Conservation (phyloP, 2,888 invertebrate genomes). For the Drosophila tripunctata region DNA sequence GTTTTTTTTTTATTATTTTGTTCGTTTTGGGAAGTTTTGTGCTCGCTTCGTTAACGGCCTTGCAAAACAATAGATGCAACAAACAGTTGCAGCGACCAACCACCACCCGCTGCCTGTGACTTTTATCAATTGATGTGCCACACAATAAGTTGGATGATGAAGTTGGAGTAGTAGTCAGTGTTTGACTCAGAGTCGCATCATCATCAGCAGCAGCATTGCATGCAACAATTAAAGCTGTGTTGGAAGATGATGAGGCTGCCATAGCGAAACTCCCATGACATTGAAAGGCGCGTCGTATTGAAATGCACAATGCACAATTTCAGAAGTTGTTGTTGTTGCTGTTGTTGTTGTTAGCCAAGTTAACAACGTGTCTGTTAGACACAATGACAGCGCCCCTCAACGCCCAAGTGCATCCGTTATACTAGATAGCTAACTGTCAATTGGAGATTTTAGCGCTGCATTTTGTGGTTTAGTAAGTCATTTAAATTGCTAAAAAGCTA, state of each 20-base stretch:
- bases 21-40: slow-evolving; percentile 36
- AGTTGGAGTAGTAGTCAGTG: slow-evolving; percentile 14
- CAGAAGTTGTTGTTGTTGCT: slow-evolving; percentile 38
- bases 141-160: slow-evolving; percentile 50
- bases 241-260: slow-evolving; percentile 44
- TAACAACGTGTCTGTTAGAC: slow-evolving; percentile 46
- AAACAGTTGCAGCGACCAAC: slow-evolving; percentile 31
- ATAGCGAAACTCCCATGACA: slow-evolving; percentile 75
- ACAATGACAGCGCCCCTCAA: slow-evolving; percentile 56
- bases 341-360: slow-evolving; percentile 46
- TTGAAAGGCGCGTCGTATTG: slow-evolving; percentile 63
- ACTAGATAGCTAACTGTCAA: slow-evolving; percentile 64
- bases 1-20: slow-evolving; percentile 3
- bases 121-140: slow-evolving; percentile 73
- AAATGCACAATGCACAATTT: slow-evolving; percentile 58
- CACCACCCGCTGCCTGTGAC: slow-evolving; percentile 35
- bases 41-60: slow-evolving; percentile 74
- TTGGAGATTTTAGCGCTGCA: slow-evolving; percentile 27
- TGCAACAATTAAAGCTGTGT: slow-evolving; percentile 68
- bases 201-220: slow-evolving; percentile 25
- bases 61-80: slow-evolving; percentile 73
- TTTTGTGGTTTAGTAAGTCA: slow-evolving; percentile 43
- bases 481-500: too few relatives aligned
- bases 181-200: slow-evolving; percentile 21
- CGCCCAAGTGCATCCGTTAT: slow-evolving; percentile 78